Evolutionary conservation across 2,797 vertebrate species (phyloP), one percentile per base, ranked within the genome.

Genomic region (Corythornis leucogaster): DNA sequence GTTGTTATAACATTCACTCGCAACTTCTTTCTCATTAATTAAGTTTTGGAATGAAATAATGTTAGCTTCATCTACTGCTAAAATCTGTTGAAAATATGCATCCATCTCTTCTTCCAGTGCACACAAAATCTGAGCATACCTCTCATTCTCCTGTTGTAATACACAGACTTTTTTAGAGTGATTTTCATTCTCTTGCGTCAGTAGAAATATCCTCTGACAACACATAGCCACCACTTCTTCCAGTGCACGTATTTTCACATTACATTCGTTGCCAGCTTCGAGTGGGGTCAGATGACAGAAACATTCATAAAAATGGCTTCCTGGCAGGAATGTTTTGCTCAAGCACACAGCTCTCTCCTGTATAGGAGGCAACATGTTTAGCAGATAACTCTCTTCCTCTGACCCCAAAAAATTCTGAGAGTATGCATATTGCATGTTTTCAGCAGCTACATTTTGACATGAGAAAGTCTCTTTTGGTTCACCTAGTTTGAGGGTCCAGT

Each of bases 51-150:
- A 75, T 45, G 79, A 89, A 75, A 63, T 11, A 12, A 61, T 1
- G 2, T 30, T 74, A 55, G 10, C 33, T 74, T 71, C 82, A 55
- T 50, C 63, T 53, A 16, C 14, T 0, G 15, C 45, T 62, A 45
- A 73, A 68, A 57, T 12, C 6, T 62, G 25, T 15, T 58, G 87
- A 51, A 97, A 96, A 84, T 91, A 95, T 1, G 95, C 66, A 33
- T 96, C 90, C 3, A 96, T 96, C 92, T 97, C 97, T 64, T 75
- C 89, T 55, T 96, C 97, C 35, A 98, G 96, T 40, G 97, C 96
- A 55, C 38, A 69, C 76, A 98, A 85, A 66, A 96, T 82, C 69
- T 84, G 76, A 35, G 68, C 89, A 24, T 96, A 97, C 46, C 95
- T 97, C 79, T 94, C 73, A 62, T 95, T 97, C 69, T 98, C 97